Evolutionary conservation across 1,140 invertebrate genomes (phyloP), one percentile per base, ranked within the genome.

Genomic region (Zelostemma sp.): DNA sequence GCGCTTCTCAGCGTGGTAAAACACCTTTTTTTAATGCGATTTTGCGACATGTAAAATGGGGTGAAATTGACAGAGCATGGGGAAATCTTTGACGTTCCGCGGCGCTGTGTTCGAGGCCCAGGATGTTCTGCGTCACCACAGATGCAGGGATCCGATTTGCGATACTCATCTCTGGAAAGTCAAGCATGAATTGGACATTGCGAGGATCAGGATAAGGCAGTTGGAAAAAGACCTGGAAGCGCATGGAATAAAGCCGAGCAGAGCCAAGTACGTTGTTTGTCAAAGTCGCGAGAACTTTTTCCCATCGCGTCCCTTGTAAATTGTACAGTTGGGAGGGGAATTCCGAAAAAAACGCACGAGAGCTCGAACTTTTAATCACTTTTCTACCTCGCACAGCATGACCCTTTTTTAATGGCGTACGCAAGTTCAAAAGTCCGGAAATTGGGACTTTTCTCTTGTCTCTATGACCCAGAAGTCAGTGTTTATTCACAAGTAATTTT

Each of bases 41-140:
- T n/a, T n/a, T n/a, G n/a, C n/a, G n/a, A n/a, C n/a, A n/a, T n/a
- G n/a, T n/a, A n/a, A n/a, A n/a, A n/a, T n/a, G 17, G 6, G 12
- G 1, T 53, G 17, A 28, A 58, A 11, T 69, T 58, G 62, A 28
- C 49, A 82, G 80, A 83, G 79, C 15, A 80, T 83, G 92, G 93
- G 93, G 35, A 93, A 95, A 85, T 95, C 93, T 1, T 78, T 96
- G 66, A 93, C 93, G 14, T 95, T 96, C 74, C 90, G 93, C 31
- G 94, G 95, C 11, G 94, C 95, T 31, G 95, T 97, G 1, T 94
- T 89, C 75, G 94, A 97, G 85, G 93, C 95, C 6, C 89, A 90
- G 75, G 92, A 93, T 63, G 88, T 90, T 25, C 55, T 88, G 6
- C 78, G 80, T 48, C 83, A 87, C 57, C 87, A 88, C 47, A 87